Evolutionary conservation across 2,797 vertebrate genomes (phyloP), one percentile per base, ranked within the genome.

Genomic region (Loris lydekkerianus): DNA sequence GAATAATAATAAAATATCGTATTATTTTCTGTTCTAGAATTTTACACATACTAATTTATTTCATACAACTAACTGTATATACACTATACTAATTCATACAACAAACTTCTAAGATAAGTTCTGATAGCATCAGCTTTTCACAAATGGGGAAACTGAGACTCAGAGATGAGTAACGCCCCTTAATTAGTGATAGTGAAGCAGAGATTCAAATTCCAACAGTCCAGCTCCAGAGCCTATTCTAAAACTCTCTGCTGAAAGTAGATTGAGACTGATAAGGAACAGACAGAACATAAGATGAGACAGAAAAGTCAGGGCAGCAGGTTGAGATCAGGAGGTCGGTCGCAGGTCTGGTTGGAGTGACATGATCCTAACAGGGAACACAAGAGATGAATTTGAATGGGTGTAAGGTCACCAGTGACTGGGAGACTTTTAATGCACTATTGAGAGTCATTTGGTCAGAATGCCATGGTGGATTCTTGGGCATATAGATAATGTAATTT

Each of bases 401-500:
- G 2, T 40, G 34, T 56, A 63, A 1, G 34, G 6, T 20, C 65
- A n/a, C 7, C 72, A 89, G 18, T 82, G 82, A 63, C 0, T 49
- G 61, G 61, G 40, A 70, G 60, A 87, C 72, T 46, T 78, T 78
- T 34, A 89, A 91, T 72, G 27, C 5, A 61, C 27, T 90, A 17
- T 31, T 76, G 31, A 84, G 31, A 94, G 67, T 76, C 6, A 80
- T 83, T 93, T 85, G 53, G 93, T 93, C 46, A 78, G 37, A 95
- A 91, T 89, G 21, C 40, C 72, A 92, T 75, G 84, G 29, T 58
- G 10, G 4, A 25, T 82, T 94, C 29, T 60, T 60, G 63, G 23
- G 4, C 17, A 92, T 60, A 14, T 46, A 3, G 37, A 58, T 49
- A 86, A 75, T 43, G 29, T 75, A 91, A 96, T 60, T 90, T 60